Percentiles rank a stretch among this genome's conserved stretches.
Conservation (phyloP, 2,888 invertebrate species). For the Choristoneura rosaceana region DNA sequence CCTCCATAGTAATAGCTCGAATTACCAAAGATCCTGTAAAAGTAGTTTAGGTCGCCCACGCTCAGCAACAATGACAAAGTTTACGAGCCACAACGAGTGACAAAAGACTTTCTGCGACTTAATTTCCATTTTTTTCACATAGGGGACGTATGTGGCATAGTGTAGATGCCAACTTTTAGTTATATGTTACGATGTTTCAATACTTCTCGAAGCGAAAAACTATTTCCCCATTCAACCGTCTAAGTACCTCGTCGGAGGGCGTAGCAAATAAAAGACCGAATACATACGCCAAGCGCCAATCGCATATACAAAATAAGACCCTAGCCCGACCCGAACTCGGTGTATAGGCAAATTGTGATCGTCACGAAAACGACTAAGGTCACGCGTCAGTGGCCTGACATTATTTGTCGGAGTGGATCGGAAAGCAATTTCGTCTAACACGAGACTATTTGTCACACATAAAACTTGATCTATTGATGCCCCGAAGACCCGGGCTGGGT, state of each 20-base stretch:
- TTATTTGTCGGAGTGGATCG: slow-evolving; percentile 83
- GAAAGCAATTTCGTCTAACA: slow-evolving; percentile 82
- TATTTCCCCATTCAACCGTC: slow-evolving; percentile 55
- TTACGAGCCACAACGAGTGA: slow-evolving; percentile 1
- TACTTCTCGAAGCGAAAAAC: slow-evolving; percentile 47
- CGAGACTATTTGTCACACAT: slow-evolving; percentile 83
- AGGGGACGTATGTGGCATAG: background rate
- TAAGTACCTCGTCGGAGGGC: slow-evolving; percentile 56
- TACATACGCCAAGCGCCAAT: slow-evolving; percentile 60
- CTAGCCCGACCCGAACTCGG: slow-evolving; percentile 59
- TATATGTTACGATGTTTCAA: slow-evolving; percentile 17
- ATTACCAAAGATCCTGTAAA: background rate
- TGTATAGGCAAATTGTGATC: slow-evolving; percentile 74
- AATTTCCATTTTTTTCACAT: slow-evolving; percentile 6
- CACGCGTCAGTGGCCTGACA: slow-evolving; percentile 78
- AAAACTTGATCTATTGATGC: slow-evolving; percentile 79
- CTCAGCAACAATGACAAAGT: background rate
- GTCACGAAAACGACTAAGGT: slow-evolving; percentile 74
- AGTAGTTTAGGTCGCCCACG: background rate
- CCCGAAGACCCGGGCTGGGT: slow-evolving; percentile 63
- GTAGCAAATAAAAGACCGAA: slow-evolving; percentile 63
- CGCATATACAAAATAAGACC: slow-evolving; percentile 65
- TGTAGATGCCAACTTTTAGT: slow-evolving; percentile 10
- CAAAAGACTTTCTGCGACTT: slow-evolving; percentile 3
- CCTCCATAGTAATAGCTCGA: no score